A percentile compares a stretch with the other conserved stretches of the same genome.
These are phyloP conservation scores for Clinocottus analis DNA, from an alignment of 2,113 vertebrate genomes.

Conservation along the genomic window DNA sequence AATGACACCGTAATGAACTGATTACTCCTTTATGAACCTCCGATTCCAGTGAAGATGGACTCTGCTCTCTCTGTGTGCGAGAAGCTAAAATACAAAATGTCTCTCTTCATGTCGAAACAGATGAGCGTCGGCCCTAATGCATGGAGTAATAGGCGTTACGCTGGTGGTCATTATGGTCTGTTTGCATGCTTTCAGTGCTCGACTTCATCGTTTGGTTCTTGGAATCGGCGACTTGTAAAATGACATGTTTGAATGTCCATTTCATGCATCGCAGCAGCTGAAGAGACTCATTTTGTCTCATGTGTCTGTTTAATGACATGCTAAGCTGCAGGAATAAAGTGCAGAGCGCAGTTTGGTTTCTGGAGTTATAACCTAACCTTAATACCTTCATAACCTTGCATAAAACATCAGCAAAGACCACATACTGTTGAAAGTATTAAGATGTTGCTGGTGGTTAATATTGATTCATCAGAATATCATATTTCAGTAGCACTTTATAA, in stretches of 20 bases:
- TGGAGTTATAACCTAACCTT: not conserved
- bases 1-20: not conserved
- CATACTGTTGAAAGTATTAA: constrained; percentile 2
- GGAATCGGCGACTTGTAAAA: not conserved
- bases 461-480: constrained; percentile 26
- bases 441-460: not conserved
- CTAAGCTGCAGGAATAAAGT: not conserved
- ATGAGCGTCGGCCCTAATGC: not conserved
- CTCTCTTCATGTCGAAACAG: not conserved
- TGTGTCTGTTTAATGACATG: constrained; percentile 10
- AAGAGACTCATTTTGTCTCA: not conserved
- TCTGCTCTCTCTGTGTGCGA: not conserved
- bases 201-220: constrained; percentile 11
- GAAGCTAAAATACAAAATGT: not conserved
- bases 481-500: not conserved
- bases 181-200: constrained; percentile 5
- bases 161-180: not conserved
- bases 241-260: constrained; percentile 14
- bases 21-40: not conserved
- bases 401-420: not conserved
- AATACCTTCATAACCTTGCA: not conserved
- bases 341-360: not conserved
- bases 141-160: not conserved
- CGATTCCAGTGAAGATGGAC: not conserved
- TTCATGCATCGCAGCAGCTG: constrained; percentile 20